Evolutionary conservation across 2,113 vertebrate genomes (phyloP).

Genomic region (Corythornis madagascariensis): DNA sequence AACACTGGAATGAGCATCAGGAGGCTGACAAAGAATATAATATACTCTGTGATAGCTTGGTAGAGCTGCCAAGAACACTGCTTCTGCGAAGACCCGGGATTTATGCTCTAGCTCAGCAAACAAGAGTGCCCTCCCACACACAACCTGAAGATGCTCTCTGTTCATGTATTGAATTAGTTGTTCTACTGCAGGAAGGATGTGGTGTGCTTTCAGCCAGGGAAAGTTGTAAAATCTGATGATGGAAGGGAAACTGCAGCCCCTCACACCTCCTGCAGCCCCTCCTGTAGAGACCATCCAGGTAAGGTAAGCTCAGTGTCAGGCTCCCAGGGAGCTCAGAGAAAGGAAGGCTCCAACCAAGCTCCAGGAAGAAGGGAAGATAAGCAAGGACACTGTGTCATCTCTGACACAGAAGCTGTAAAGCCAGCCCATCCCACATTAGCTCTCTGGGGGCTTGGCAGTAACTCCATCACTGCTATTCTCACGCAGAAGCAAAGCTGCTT

Average conservation of each 20-base stretch:
- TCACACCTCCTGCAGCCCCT: rapidly evolving
- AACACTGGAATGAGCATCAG: neutral
- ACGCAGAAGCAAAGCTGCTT: rapidly evolving
- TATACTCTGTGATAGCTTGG: neutral
- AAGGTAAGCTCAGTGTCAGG: neutral
- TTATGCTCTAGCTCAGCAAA: neutral
- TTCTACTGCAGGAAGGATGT: rapidly evolving
- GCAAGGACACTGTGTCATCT: neutral
- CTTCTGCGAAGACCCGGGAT: neutral
- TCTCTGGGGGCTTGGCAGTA: neutral
- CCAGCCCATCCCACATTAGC: rapidly evolving
- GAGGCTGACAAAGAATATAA: slow-evolving; percentile 12
- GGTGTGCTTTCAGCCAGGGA: neutral
- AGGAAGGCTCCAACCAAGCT: neutral
- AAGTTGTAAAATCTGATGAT: neutral
- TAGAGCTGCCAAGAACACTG: neutral
- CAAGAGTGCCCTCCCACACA: neutral
- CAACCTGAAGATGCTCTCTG: neutral
- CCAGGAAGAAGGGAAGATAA: neutral
- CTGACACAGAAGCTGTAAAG: neutral
- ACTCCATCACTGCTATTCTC: neutral
- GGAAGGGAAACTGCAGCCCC: neutral
- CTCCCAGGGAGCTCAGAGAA: neutral
- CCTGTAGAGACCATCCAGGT: rapidly evolving
- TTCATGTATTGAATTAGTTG: neutral